Base-by-base conservation (phyloP, 2,888 invertebrate genomes). In the Chymomyza procnemis region DNA sequence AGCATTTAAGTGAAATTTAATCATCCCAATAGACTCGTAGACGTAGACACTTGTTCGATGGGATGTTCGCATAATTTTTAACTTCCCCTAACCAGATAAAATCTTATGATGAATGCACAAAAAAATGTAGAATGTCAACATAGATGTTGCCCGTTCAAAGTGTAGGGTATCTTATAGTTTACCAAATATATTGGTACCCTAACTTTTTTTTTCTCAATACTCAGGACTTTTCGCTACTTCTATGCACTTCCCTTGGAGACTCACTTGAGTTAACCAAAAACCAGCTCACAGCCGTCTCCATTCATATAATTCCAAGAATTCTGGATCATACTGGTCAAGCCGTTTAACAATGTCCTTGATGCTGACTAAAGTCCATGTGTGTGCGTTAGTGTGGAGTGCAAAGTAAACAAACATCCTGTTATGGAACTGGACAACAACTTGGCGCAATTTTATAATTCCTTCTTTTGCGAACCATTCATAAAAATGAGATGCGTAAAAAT, bases 391-490 rank as follows among this genome's bases (percentile, higher is more conserved):
- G 34, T 12, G 2, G 34, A 41, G 12, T 41, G 34, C 12, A 9
- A 1, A 41, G 34, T 41, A 41, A 41, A 64, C 68, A 75, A 76
- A 72, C 79, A 84, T 84, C 84, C 84, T 80, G 83, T 80, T 80
- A 69, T 79, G 75, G 65, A 69, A 68, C 18, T 50, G 50, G 19
- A 18, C 50, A 19, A n/a, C 50, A 50, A 50, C 61, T 54, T 61
- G 61, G 67, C 22, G 62, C 22, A 70, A 68, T 79, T 56, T 64
- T 62, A 47, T 55, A 62, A 12, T 26, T 56, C 21, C 34, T 41
- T 41, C 34, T 41, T 41, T 41, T n/a, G 22, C 8, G n/a, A 68
- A 26, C 66, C 76, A 77, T 74, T 74, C 68, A 74, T 70, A 59
- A 67, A 30, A 62, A 60, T 62, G 71, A 62, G 73, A 84, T 81